phyloP scores from a whole-genome alignment of 2,113 vertebrate species.

The Lasiurus borealis region DNA sequence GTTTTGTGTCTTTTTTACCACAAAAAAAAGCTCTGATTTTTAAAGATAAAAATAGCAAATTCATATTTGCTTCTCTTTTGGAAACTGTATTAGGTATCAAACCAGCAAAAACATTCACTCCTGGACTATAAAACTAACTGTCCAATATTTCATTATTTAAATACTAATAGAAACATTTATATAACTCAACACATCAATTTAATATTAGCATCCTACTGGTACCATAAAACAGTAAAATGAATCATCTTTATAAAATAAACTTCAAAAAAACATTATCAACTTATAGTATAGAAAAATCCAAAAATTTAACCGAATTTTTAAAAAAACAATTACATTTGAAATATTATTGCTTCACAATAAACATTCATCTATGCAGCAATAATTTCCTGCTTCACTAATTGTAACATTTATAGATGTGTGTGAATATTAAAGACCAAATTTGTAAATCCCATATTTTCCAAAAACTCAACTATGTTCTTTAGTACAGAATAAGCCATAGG shows the following conservation, averaged over 20 bases:
- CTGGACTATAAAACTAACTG: conserved; percentile 64
- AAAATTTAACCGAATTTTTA: conserved; percentile 78
- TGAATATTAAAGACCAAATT: conserved; percentile 79
- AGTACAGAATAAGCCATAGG: conserved; percentile 70
- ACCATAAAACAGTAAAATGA: conserved; percentile 80
- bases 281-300: conserved; percentile 69
- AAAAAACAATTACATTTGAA: conserved; percentile 73
- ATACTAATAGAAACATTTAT: conserved; percentile 67
- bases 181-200: conserved; percentile 67
- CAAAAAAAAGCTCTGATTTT: conserved; percentile 71
- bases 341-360: conserved; percentile 77
- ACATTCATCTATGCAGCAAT: conserved; percentile 67
- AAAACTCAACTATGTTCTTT: conserved; percentile 82
- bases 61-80: conserved; percentile 65
- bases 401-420: conserved; percentile 32
- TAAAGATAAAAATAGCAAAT: conserved; percentile 57
- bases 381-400: conserved; percentile 74
- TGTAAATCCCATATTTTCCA: conserved; percentile 76
- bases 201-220: conserved; percentile 76
- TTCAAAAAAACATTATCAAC: conserved; percentile 83
- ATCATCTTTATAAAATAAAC: conserved; percentile 79
- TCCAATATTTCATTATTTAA: conserved; percentile 80
- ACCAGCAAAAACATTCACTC: conserved; percentile 62
- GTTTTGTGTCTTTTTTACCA: conserved; percentile 34
- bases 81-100: conserved; percentile 68